phyloP scores from a whole-genome alignment of 2,113 vertebrate genomes.

The Nycticorax nycticorax region DNA sequence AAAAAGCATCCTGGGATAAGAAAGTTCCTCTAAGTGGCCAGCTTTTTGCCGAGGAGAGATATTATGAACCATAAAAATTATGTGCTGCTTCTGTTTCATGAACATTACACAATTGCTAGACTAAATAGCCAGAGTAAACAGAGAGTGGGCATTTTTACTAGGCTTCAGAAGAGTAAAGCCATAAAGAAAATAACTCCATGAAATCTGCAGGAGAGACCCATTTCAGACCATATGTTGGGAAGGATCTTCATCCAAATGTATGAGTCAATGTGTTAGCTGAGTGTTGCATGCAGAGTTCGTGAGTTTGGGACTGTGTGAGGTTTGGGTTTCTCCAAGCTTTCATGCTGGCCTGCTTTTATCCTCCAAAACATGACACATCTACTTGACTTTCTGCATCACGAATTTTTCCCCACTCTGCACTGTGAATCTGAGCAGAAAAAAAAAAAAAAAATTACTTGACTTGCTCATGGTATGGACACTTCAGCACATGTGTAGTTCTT shows the following conservation, averaged over 20 bases:
- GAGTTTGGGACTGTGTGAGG: not conserved
- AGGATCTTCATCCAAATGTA: constrained; percentile 8
- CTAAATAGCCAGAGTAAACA: constrained; percentile 52
- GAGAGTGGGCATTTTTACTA: constrained; percentile 14
- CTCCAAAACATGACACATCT: not conserved
- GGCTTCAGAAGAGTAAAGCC: constrained; percentile 13
- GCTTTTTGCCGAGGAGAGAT: constrained; percentile 1
- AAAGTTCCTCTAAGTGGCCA: not conserved
- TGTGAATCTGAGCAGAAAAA: not conserved
- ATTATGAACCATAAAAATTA: constrained; percentile 30
- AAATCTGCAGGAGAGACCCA: constrained; percentile 46
- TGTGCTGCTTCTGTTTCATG: constrained; percentile 38
- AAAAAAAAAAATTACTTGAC: not conserved
- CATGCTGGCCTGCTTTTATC: not conserved
- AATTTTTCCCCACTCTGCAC: not conserved
- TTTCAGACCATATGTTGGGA: constrained; percentile 51
- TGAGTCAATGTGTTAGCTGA: not conserved
- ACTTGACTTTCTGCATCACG: not conserved
- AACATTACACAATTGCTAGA: not conserved
- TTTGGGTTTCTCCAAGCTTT: not conserved
- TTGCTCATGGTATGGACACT: not conserved
- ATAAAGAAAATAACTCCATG: constrained; percentile 46
- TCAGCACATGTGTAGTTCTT: not conserved
- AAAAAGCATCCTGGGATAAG: not conserved
- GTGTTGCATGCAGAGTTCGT: not conserved